Percentiles rank a stretch among this genome's conserved stretches.
Evolutionary conservation across 2,888 invertebrate genomes (phyloP).

Genomic region (Anarsia innoxiella): DNA sequence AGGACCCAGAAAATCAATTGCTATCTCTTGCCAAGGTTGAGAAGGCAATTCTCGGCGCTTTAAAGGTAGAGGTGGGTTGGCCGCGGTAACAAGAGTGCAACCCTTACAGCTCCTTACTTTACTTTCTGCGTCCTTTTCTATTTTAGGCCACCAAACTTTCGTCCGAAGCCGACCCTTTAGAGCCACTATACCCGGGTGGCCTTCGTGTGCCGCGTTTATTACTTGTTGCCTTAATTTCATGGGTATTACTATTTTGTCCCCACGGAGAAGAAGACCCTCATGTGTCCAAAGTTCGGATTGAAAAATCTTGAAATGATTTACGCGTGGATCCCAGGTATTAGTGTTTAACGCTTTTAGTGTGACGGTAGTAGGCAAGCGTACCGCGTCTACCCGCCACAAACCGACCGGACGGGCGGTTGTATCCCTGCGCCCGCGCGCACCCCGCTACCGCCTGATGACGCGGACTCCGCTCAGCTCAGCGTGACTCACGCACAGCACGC

Average conservation of each 20-base stretch:
- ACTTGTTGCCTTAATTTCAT: slow-evolving; percentile 14
- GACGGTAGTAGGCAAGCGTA: no score
- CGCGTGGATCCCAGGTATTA: neutral
- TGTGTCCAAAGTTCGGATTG: slow-evolving; percentile 1
- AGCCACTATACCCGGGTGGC: slow-evolving; percentile 18
- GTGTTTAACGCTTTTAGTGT: no score
- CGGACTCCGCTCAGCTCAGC: no score
- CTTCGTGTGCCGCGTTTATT: slow-evolving; percentile 22
- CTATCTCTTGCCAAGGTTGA: slow-evolving; percentile 19
- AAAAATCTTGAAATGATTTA: neutral
- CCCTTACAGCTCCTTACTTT: slow-evolving; percentile 17
- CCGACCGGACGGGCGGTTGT: no score
- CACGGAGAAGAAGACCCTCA: slow-evolving; percentile 16
- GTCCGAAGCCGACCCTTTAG: slow-evolving; percentile 20
- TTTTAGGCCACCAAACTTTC: slow-evolving; percentile 24
- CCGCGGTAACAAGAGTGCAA: slow-evolving; percentile 18
- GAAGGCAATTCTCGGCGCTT: slow-evolving; percentile 14
- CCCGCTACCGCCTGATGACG: no score
- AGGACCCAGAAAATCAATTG: slow-evolving; percentile 20
- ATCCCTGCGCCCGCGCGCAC: no score
- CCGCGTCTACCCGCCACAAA: no score
- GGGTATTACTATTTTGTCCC: slow-evolving; percentile 20
- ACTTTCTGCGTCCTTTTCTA: slow-evolving; percentile 18
- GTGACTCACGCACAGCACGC: no score
- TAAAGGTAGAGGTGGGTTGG: slow-evolving; percentile 16